Percentiles rank a stretch among this genome's conserved stretches.
Conservation (phyloP, 2,797 vertebrate genomes). For the Picus viridis region DNA sequence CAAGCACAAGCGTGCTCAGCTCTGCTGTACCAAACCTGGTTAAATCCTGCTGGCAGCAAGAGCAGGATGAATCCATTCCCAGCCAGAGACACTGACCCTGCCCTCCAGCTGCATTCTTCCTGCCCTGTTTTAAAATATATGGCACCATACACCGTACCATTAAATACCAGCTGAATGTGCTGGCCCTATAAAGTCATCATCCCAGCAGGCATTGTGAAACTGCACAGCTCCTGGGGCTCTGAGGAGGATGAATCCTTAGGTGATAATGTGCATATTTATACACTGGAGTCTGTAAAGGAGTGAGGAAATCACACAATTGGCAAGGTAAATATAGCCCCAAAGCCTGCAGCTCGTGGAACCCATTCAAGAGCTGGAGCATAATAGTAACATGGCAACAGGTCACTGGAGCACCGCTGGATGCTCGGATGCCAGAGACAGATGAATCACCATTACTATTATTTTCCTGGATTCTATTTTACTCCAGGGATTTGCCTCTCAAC, state of each 20-base stretch:
- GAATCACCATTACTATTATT: constrained; percentile 31
- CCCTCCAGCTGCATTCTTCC: neutral
- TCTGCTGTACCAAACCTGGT: neutral
- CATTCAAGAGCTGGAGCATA: neutral
- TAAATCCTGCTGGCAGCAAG: neutral
- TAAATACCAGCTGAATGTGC: neutral
- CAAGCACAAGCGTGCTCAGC: neutral
- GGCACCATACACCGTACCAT: neutral
- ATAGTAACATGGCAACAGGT: neutral
- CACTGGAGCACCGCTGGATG: neutral
- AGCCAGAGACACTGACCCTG: neutral
- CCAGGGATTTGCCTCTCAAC: neutral
- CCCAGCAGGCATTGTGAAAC: neutral
- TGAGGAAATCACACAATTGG: neutral
- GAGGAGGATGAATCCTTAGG: neutral
- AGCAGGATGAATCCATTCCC: neutral
- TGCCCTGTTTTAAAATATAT: neutral
- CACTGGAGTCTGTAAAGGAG: neutral
- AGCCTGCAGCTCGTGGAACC: neutral
- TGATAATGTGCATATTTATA: neutral
- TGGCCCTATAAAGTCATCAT: neutral
- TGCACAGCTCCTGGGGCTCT: neutral
- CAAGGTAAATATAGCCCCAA: neutral
- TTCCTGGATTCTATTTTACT: constrained; percentile 32
- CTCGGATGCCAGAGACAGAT: neutral